phyloP scores from a whole-genome alignment of 2,797 vertebrate species.

The Scyliorhinus canicula region DNA sequence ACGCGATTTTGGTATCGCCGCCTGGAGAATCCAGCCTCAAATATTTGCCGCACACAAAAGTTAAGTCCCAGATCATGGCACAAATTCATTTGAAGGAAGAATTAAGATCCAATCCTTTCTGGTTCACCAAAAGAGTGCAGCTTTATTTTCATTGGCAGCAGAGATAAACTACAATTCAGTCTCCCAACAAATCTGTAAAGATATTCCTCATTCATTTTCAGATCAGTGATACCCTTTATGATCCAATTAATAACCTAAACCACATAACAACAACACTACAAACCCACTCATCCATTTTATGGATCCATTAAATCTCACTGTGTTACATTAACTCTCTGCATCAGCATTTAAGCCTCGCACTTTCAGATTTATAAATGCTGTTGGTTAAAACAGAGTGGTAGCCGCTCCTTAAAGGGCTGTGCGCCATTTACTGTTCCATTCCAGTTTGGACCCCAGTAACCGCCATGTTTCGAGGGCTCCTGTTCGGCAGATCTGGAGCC shows the following conservation, averaged over 20 bases:
- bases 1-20: too few relatives aligned
- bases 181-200: neutral
- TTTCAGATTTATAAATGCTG: neutral
- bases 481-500: neutral
- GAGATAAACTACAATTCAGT: neutral
- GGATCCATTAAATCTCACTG: neutral
- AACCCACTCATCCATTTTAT: neutral
- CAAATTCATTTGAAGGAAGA: neutral
- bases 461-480: neutral
- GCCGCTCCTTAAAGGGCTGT: neutral
- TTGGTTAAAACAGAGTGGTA: neutral
- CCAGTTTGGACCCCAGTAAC: too few relatives aligned
- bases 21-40: too few relatives aligned
- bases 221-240: neutral
- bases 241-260: neutral
- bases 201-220: neutral
- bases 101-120: neutral
- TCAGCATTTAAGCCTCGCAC: neutral
- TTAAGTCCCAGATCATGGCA: neutral
- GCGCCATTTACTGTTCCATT: neutral
- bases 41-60: too few relatives aligned
- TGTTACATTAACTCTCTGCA: neutral
- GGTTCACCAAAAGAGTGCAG: neutral
- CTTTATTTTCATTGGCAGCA: conserved; percentile 17
- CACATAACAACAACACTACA: neutral